Evolutionary conservation across 2,113 vertebrate species (phyloP), one percentile per base, ranked within the genome.

Genomic region (Sceloporus undulatus): DNA sequence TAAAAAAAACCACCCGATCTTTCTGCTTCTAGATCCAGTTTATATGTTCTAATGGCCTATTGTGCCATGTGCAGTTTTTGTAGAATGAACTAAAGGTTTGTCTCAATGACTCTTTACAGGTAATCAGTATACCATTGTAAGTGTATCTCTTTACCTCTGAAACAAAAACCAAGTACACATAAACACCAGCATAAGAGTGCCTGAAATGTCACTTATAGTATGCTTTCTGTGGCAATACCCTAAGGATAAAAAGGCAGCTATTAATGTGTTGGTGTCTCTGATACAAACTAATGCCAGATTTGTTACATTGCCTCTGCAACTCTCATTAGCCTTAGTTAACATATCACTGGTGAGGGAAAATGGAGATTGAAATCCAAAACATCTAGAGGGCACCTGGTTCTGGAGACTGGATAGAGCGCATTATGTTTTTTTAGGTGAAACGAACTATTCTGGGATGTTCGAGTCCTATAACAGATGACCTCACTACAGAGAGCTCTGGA

Each of bases 381-480:
- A 71, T 71, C 27, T 71, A 29, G 10, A 66, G 27, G 27, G 68
- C 1, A 71, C 27, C 18, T 16, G 59, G 59, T 62, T 62, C 13
- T 18, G 59, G 13, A 71, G 29, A 7, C 9, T 34, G 10, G 40
- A 84, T 9, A 38, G 52, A 56, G 9, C 10, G 2, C 16, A 42
- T 4, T 2, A 7, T 16, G 2, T 83, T 54, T 56, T n/a, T n/a
- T 9, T 48, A 13, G 18, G n/a, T n/a, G 42, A 84, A 84, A 88
- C 14, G 5, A 78, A 48, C 2, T 65, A 42, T 48, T 48, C 27
- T 27, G 42, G n/a, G 1, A 1, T 97, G 97, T 97, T 68, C 70
- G 91, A 97, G 96, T 91, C 97, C 38, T 95, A 92, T 96, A 97
- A 97, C 95, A 95, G 94, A 85, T 71, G 48, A 86, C 92, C 97